These are phyloP conservation scores for Lissonota sp. DNA, from an alignment of 2,888 invertebrate genomes.

Conservation along the genomic window DNA sequence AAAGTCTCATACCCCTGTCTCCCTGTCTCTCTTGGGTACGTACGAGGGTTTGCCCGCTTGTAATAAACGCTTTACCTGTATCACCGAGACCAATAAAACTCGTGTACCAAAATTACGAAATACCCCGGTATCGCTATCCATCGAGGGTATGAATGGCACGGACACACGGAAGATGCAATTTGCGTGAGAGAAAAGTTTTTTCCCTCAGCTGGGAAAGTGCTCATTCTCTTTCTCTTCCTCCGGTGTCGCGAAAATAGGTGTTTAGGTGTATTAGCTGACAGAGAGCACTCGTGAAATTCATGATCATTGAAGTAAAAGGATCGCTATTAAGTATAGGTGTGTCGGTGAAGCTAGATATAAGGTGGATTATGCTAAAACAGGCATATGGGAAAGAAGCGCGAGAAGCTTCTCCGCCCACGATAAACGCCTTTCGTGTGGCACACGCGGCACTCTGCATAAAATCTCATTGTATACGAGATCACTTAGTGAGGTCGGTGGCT, in stretches of 20 bases:
- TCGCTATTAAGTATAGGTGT: background rate
- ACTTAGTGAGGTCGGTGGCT: conserved; percentile 79
- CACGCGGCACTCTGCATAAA: conserved; percentile 83
- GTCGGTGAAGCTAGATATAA: too few relatives aligned
- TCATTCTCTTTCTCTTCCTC: background rate
- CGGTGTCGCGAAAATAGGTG: background rate
- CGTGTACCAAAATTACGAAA: background rate
- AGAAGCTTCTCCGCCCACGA: background rate
- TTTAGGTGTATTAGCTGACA: conserved; percentile 1
- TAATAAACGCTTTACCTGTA: conserved; percentile 1
- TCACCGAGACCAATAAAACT: too few relatives aligned
- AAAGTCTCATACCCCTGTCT: background rate
- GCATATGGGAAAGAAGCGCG: background rate
- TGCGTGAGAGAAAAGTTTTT: conserved; percentile 25
- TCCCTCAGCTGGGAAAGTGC: background rate
- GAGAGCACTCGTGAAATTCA: conserved; percentile 44
- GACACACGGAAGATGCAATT: background rate
- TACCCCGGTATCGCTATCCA: background rate
- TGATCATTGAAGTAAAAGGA: conserved; percentile 22
- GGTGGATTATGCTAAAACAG: background rate
- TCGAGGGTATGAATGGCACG: background rate
- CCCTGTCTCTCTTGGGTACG: background rate
- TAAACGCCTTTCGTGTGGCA: conserved; percentile 34
- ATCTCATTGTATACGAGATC: conserved; percentile 83
- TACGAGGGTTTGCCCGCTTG: background rate